phyloP scores from a whole-genome alignment of 37 sponge, comb jelly and placozoan genomes.

The Lycopodina hypogea region DNA sequence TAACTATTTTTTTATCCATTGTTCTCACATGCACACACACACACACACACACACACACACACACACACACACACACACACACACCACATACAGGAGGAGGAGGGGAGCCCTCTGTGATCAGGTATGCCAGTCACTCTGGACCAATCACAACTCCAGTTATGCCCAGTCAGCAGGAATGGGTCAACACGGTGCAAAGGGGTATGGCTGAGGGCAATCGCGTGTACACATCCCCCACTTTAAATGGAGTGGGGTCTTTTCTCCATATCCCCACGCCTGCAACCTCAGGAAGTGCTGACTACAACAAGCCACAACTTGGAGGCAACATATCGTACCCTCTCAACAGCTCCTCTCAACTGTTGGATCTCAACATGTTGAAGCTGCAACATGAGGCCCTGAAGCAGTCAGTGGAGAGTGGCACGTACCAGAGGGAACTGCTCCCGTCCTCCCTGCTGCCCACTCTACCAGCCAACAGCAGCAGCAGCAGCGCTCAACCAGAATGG shows the following conservation, averaged over 20 bases:
- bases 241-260: not conserved
- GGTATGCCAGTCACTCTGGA: not conserved
- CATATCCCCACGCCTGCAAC: not conserved
- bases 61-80: not conserved
- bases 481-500: not conserved
- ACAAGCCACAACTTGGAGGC: not conserved
- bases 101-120: not conserved
- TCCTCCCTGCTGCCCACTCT: not conserved
- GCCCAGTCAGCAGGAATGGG: slow-evolving; percentile 7
- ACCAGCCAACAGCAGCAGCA: not conserved
- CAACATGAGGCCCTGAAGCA: slow-evolving; percentile 15
- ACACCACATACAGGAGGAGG: too few species aligned
- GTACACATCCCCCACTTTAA: not conserved
- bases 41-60: not conserved
- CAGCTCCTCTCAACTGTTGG: not conserved
- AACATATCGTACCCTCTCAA: not conserved
- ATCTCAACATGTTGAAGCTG: not conserved
- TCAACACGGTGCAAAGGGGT: not conserved
- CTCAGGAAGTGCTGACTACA: not conserved
- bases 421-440: not conserved
- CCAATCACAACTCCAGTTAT: slow-evolving; percentile 17
- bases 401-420: slow-evolving; percentile 1
- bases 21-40: not conserved
- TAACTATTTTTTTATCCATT: not conserved
- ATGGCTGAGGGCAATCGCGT: not conserved